Evolutionary conservation across 2,888 invertebrate genomes (phyloP).

Genomic region (Pyrrhia umbra): DNA sequence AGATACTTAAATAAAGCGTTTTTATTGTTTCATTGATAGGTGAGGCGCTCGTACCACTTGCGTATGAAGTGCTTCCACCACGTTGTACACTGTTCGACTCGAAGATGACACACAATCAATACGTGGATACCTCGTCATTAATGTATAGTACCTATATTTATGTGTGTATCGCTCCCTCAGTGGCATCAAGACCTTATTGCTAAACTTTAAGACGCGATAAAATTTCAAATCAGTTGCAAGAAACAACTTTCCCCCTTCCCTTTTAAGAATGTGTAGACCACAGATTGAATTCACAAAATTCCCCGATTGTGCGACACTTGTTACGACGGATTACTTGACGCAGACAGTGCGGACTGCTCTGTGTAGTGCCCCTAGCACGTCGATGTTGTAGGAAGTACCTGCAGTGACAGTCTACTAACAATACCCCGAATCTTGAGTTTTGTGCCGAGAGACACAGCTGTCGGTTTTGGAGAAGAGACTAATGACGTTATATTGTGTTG

Average conservation of each 20-base stretch:
- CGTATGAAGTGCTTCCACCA: slow-evolving; percentile 25
- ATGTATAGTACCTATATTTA: slow-evolving; percentile 10
- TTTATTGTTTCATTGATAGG: slow-evolving; percentile 58
- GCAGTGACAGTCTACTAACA: no score
- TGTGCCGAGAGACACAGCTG: no score
- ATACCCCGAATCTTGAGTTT: no score
- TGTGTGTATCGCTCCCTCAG: slow-evolving; percentile 14
- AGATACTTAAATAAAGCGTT: slow-evolving; percentile 54
- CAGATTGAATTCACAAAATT: slow-evolving; percentile 11
- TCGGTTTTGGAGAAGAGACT: no score
- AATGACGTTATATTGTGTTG: no score
- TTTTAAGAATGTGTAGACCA: slow-evolving; percentile 1
- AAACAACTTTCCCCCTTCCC: slow-evolving; percentile 25
- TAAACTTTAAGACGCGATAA: slow-evolving; percentile 51
- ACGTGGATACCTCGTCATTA: slow-evolving; percentile 33
- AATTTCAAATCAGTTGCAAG: slow-evolving; percentile 47
- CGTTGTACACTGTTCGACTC: slow-evolving; percentile 22
- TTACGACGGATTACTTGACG: no score
- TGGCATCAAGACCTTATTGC: slow-evolving; percentile 45
- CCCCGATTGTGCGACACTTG: background rate
- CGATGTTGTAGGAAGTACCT: no score
- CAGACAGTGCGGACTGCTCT: no score
- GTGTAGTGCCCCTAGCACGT: no score
- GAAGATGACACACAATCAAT: slow-evolving; percentile 56
- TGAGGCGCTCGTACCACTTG: slow-evolving; percentile 28